These are phyloP conservation scores for Arrhamphus sclerolepis DNA, from an alignment of 2,797 vertebrate species.

Conservation along the genomic window DNA sequence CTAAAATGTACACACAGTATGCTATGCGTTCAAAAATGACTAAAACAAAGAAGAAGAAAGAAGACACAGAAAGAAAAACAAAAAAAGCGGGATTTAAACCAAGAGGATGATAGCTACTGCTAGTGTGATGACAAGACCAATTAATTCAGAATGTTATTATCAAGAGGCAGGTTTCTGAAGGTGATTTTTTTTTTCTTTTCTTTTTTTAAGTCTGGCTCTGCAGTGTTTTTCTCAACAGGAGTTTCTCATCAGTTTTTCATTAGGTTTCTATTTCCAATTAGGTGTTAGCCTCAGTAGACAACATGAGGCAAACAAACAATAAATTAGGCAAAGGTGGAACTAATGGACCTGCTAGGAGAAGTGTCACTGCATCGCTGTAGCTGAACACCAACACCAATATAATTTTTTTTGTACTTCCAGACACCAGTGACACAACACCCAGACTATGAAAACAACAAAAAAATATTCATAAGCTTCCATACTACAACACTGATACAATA, in stretches of 20 bases:
- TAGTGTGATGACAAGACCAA: conserved; percentile 32
- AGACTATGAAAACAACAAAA: conserved; percentile 24
- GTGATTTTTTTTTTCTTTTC: conserved; percentile 46
- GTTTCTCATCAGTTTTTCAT: conserved; percentile 79
- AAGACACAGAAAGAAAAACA: no score
- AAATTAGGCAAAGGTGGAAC: conserved; percentile 76
- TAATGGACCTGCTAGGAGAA: conserved; percentile 63
- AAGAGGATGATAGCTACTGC: no score
- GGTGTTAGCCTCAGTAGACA: conserved; percentile 55
- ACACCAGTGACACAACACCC: conserved; percentile 20
- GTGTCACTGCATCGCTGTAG: conserved; percentile 53
- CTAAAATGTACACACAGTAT: no score
- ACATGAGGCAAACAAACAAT: conserved; percentile 76
- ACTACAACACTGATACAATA: conserved; percentile 4
- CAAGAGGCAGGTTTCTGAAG: conserved; percentile 22
- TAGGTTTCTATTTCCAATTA: conserved; percentile 80
- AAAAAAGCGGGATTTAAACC: no score
- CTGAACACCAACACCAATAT: conserved; percentile 65
- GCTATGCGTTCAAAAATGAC: no score
- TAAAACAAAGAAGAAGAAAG: no score
- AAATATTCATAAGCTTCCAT: no score
- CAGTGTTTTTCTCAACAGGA: no score
- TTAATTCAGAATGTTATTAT: conserved; percentile 16
- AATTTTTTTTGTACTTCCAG: conserved; percentile 36
- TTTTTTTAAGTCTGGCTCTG: no score